A percentile compares a stretch with the other conserved stretches of the same genome.
These are phyloP conservation scores for Agapornis canus DNA, from an alignment of 2,797 vertebrate genomes.

Conservation along the genomic window DNA sequence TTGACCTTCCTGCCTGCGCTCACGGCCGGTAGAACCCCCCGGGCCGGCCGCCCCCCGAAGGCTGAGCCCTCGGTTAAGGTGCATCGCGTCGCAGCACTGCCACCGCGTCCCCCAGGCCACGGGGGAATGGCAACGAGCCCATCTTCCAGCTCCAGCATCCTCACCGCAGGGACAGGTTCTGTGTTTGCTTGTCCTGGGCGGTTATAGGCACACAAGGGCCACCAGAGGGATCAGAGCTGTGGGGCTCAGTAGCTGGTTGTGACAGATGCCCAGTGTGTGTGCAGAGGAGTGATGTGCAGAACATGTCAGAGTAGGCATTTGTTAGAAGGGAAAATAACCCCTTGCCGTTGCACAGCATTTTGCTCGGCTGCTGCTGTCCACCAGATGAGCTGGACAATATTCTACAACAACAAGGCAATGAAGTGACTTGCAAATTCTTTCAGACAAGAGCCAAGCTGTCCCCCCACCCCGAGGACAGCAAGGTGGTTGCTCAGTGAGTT, in stretches of 20 bases:
- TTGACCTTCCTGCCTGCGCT: not conserved
- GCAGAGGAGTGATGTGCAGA: not conserved
- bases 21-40: not conserved
- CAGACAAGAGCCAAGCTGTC: not conserved
- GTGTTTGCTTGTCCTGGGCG: rapidly evolving
- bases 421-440: not conserved
- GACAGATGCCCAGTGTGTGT: not conserved
- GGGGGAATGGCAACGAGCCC: not conserved
- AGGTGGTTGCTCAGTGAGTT: not conserved
- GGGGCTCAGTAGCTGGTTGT: not conserved
- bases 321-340: rapidly evolving
- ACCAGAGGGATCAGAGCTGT: not conserved
- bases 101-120: not conserved
- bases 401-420: not conserved
- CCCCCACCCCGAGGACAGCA: not conserved
- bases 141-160: not conserved
- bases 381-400: not conserved
- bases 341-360: not conserved
- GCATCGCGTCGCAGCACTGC: not conserved
- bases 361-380: rapidly evolving
- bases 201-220: not conserved
- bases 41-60: not conserved
- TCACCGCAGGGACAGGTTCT: not conserved
- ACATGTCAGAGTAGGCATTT: not conserved
- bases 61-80: not conserved